Evolutionary conservation across 2,888 invertebrate genomes (phyloP), one percentile per base, ranked within the genome.

Genomic region (Herminia tarsipennalis): DNA sequence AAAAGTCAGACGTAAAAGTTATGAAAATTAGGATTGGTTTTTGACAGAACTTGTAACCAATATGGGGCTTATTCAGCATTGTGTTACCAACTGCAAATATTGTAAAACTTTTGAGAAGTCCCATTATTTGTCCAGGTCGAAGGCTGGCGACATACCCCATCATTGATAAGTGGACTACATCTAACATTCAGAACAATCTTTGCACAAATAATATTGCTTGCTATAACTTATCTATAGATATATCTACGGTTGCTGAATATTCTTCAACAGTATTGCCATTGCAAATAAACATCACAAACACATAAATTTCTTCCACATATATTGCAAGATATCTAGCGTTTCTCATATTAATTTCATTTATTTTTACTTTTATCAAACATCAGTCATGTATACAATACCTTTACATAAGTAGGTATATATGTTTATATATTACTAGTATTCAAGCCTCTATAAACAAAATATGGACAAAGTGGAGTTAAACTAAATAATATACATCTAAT

Each of bases 181-280:
- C n/a, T n/a, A n/a, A n/a, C n/a, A n/a, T n/a, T n/a, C n/a, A n/a
- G 40, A 28, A 28, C 5, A 20, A 28, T 20, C 29, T 43, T 41
- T 45, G 32, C 12, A 56, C 35, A 30, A 29, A 40, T 44, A 47
- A 43, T 57, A 57, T 62, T 55, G 62, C 55, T 62, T 47, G n/a
- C n/a, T 43, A 24, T 50, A 46, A 47, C 18, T n/a, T n/a, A 16
- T 39, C 39, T 50, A 43, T 49, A 34, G 45, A n/a, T n/a, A n/a
- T n/a, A 45, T 37, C 42, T 51, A 62, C 47, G 46, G 46, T 33
- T 56, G 49, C 38, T 45, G 48, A 37, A 48, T 35, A 43, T 48
- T 22, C 42, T 58, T 16, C 50, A 47, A 45, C 47, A 40, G 46
- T 54, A 58, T 45, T 51, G 47, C 45, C 43, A 54, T 2, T 20